Percentiles rank a stretch among this genome's conserved stretches.
phyloP scores from a whole-genome alignment of 2,113 vertebrate species.

The Oceanodroma tethys region DNA sequence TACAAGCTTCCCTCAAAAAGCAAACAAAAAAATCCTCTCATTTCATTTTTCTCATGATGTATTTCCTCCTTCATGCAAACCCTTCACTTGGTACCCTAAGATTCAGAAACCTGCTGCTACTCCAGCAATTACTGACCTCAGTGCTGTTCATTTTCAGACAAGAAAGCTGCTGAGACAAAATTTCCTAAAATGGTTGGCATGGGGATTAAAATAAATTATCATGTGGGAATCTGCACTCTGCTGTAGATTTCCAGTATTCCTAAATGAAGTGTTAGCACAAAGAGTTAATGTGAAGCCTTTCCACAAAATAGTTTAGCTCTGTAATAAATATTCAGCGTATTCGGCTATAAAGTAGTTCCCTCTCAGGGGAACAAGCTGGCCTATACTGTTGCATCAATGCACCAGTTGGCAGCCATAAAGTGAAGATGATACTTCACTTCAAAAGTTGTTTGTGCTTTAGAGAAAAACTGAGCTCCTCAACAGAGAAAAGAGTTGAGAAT shows the following conservation, averaged over 20 bases:
- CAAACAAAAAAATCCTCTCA: not conserved
- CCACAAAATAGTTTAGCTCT: not conserved
- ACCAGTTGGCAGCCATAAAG: not conserved
- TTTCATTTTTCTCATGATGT: not conserved
- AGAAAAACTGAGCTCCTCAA: not conserved
- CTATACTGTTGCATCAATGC: not conserved
- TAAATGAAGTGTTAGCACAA: slow-evolving; percentile 23
- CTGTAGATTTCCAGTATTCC: slow-evolving; percentile 24
- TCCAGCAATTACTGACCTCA: slow-evolving; percentile 53
- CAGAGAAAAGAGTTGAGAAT: not conserved
- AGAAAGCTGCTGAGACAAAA: slow-evolving; percentile 51
- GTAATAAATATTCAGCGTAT: slow-evolving; percentile 12
- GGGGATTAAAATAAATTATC: slow-evolving; percentile 38
- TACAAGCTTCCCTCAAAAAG: not conserved
- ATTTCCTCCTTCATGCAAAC: not conserved
- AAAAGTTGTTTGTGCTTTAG: slow-evolving; percentile 11
- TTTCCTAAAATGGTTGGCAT: not conserved
- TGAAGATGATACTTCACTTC: not conserved
- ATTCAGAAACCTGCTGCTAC: slow-evolving; percentile 40
- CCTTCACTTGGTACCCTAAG: not conserved
- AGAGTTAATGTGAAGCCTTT: slow-evolving; percentile 8
- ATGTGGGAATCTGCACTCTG: not conserved
- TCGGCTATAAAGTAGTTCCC: not conserved
- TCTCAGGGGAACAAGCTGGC: not conserved
- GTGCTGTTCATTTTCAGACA: slow-evolving; percentile 27